Percentiles rank a stretch among this genome's conserved stretches.
These are phyloP conservation scores for Drosophila bipectinata DNA, from an alignment of 1,140 invertebrate species.

Conservation along the genomic window DNA sequence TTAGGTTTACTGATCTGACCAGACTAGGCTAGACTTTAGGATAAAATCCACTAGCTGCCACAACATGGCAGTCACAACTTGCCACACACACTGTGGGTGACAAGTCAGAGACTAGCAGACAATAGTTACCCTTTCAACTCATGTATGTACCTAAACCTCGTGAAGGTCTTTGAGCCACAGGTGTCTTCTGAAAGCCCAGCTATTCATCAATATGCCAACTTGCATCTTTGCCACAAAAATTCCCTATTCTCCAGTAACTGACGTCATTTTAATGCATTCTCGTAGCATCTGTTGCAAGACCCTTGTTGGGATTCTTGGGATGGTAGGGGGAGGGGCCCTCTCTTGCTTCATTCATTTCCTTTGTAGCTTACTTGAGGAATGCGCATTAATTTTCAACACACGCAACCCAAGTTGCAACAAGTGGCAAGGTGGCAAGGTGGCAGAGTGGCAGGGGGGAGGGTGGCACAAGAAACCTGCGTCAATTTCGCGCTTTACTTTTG, in stretches of 20 bases:
- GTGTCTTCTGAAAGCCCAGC: too few species aligned
- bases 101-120: too few species aligned
- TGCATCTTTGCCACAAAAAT: slow-evolving; percentile 5
- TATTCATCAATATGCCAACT: slow-evolving; percentile 6
- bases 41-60: not conserved
- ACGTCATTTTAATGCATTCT: slow-evolving; percentile 1
- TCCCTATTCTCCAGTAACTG: slow-evolving; percentile 1
- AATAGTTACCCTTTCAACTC: too few species aligned
- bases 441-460: not conserved
- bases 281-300: slow-evolving; percentile 11
- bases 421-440: slow-evolving; percentile 18
- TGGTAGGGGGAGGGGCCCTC: not conserved
- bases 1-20: slow-evolving; percentile 22
- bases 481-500: slow-evolving; percentile 82
- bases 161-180: too few species aligned
- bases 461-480: slow-evolving; percentile 68
- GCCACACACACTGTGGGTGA: too few species aligned
- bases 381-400: slow-evolving; percentile 52
- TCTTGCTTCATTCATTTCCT: slow-evolving; percentile 37
- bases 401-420: slow-evolving; percentile 36
- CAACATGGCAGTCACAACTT: slow-evolving; percentile 23
- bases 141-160: too few species aligned
- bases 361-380: slow-evolving; percentile 30
- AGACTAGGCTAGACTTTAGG: not conserved
- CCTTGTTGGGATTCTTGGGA: slow-evolving; percentile 5